Evolutionary conservation across 1,140 invertebrate species (phyloP), one percentile per base, ranked within the genome.

Genomic region (Camponotus floridanus): DNA sequence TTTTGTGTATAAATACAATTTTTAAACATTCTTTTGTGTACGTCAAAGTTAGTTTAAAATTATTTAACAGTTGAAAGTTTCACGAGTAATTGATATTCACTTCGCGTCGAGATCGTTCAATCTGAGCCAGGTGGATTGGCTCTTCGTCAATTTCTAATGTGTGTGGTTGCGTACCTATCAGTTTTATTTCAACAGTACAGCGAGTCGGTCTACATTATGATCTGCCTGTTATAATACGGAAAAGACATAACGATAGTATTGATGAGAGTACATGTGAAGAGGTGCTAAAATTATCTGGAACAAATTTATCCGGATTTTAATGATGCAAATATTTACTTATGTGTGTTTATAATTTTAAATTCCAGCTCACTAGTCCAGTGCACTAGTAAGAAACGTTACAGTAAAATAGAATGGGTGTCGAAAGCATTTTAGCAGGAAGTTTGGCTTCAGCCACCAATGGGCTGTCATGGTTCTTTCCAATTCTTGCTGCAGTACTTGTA

Each of bases 391-490:
- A 68, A 59, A 26, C 11, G 21, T 1, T 3, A n/a, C 6, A 0
- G 8, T 3, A 55, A 45, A 6, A 15, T 0, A 85, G 51, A 61
- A 95, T 95, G 94, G 93, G 92, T 5, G 90, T 94, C 6, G 94
- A 94, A 76, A 92, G 91, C 33, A 85, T 93, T 65, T 88, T 95
- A 9, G 86, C 93, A 4, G 92, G 93, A 59, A 89, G 93, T 3
- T 92, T 95, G 2, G 93, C 94, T 26, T 91, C 92, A 9, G 95
- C 95, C 0, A 95, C 95, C 0, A 96, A 95, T 0, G 96, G 97
- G 92, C 94, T 97, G 21, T 96, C 96, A 1, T 97, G 97, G 96
- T 97, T 98, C 92, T 96, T 98, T 62, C 97, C 98, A 0, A 96
- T 97, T 91, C 92, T 98, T 26, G 96, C 97, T 39, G 97, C 97